Evolutionary conservation across 2,113 vertebrate genomes (phyloP).

Genomic region (Cottus gobio): DNA sequence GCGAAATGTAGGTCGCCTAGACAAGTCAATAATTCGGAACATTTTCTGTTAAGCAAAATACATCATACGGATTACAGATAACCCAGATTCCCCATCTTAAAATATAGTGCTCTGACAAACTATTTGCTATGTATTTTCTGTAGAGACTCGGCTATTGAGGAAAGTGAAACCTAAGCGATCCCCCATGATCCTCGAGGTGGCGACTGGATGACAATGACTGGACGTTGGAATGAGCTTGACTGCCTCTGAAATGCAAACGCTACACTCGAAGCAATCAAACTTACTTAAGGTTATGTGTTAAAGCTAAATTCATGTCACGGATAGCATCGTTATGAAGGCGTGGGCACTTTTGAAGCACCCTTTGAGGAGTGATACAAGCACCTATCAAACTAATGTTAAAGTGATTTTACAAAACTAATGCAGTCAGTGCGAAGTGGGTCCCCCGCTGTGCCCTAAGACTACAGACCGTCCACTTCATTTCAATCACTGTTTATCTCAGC

Average conservation of each 20-base stretch:
- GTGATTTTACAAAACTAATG: conserved; percentile 18
- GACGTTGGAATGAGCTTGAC: conserved; percentile 34
- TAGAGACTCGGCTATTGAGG: background rate
- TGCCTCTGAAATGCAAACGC: conserved; percentile 1
- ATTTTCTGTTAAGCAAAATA: conserved; percentile 4
- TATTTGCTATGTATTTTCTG: background rate
- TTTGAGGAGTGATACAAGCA: conserved; percentile 12
- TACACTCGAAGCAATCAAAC: conserved; percentile 8
- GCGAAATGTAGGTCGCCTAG: background rate
- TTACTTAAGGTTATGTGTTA: background rate
- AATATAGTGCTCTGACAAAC: conserved; percentile 8
- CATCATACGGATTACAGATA: background rate
- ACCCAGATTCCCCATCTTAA: background rate
- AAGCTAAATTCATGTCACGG: background rate
- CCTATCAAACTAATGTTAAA: background rate
- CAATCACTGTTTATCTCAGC: background rate
- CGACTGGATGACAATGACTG: conserved; percentile 25
- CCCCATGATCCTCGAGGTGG: background rate
- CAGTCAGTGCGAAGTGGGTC: conserved; percentile 6
- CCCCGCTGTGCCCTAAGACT: conserved; percentile 10
- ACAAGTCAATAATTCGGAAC: background rate
- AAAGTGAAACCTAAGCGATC: background rate
- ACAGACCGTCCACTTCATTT: background rate
- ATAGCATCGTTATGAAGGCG: conserved; percentile 11
- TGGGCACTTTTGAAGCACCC: background rate